Percentiles rank a stretch among this genome's conserved stretches.
Evolutionary conservation across 2,888 invertebrate species (phyloP).

Genomic region (Halictus ligatus): DNA sequence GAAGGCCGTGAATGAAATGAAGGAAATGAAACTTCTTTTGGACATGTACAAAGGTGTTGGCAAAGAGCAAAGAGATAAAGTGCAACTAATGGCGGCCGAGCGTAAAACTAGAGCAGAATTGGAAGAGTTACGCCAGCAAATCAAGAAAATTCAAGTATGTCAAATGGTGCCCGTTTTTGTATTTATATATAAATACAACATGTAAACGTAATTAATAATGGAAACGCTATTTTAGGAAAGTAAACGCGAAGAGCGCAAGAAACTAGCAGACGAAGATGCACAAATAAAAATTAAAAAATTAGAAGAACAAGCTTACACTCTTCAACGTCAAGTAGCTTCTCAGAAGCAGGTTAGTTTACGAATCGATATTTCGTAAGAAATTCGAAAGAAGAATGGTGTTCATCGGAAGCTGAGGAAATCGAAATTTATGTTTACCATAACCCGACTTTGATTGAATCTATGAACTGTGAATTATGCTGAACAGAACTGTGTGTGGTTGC

Average conservation of each 20-base stretch:
- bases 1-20: conserved; percentile 96
- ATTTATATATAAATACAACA: background rate
- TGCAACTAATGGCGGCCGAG: conserved; percentile 97
- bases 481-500: conserved; percentile 83
- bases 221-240: conserved; percentile 88
- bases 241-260: conserved; percentile 95
- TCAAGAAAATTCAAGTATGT: conserved; percentile 92
- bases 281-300: conserved; percentile 96
- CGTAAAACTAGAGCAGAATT: conserved; percentile 95
- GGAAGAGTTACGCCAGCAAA: conserved; percentile 93
- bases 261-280: conserved; percentile 97
- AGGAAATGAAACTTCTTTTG: conserved; percentile 96
- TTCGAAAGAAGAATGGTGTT: conserved; percentile 25
- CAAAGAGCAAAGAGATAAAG: conserved; percentile 98
- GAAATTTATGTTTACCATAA: background rate
- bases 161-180: too few relatives aligned
- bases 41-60: conserved; percentile 99
- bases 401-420: conserved; percentile 37
- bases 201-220: background rate
- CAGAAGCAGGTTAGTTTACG: conserved; percentile 88
- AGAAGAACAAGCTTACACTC: conserved; percentile 96
- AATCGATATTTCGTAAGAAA: conserved; percentile 6
- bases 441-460: conserved; percentile 64
- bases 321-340: conserved; percentile 95
- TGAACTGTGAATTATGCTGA: conserved; percentile 82